Evolutionary conservation across 2,888 invertebrate genomes (phyloP).

Genomic region (Myopa testacea): DNA sequence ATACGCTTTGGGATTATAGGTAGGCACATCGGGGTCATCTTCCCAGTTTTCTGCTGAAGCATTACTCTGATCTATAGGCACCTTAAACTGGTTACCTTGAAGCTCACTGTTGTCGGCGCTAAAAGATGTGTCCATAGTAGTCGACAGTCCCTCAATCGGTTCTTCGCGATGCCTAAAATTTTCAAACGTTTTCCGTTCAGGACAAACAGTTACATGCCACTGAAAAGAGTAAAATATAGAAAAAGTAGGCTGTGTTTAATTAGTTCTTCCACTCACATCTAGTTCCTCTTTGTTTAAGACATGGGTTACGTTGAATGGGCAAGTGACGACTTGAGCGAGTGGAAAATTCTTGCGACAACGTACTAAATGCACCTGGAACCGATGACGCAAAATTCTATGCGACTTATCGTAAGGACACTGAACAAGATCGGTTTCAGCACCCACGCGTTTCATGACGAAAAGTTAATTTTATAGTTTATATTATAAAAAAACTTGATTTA

Average conservation of each 20-base stretch:
- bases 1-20: conserved; percentile 52
- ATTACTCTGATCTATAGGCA: neutral
- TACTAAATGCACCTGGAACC: conserved; percentile 50
- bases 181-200: conserved; percentile 50
- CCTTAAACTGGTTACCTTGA: neutral
- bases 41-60: conserved; percentile 51
- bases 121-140: conserved; percentile 39
- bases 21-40: conserved; percentile 47
- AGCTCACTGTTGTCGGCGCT: conserved; percentile 24
- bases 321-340: conserved; percentile 42
- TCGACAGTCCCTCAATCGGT: conserved; percentile 41
- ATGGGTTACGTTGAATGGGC: conserved; percentile 51
- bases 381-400: conserved; percentile 54
- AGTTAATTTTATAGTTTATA: neutral
- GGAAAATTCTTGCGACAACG: conserved; percentile 49
- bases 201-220: conserved; percentile 52
- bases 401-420: conserved; percentile 71
- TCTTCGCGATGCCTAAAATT: conserved; percentile 48
- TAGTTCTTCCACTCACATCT: conserved; percentile 38
- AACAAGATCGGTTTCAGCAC: conserved; percentile 58
- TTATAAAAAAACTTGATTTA: too few relatives aligned
- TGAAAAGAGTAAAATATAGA: conserved; percentile 28
- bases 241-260: neutral
- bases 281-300: conserved; percentile 48
- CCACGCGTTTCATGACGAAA: conserved; percentile 36